Base-by-base conservation (phyloP, 92 coral and sea anemone genomes). In the Diadumene lineata region DNA sequence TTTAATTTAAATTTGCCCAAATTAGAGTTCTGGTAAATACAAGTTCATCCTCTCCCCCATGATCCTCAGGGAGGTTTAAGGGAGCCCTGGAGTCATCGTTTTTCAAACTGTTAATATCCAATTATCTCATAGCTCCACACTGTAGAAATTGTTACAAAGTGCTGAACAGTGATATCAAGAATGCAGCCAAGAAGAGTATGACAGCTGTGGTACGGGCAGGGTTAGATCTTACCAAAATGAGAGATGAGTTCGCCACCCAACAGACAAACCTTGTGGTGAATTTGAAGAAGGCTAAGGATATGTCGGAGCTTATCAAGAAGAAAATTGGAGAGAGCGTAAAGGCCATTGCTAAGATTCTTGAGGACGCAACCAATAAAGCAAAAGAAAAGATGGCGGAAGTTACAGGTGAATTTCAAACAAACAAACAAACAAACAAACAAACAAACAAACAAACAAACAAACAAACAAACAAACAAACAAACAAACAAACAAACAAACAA, bases 201-300 rank as follows among this genome's bases (percentile, higher is more conserved):
- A 72, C 75, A n/a, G 83, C 89, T 6, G 89, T 84, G 3, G 83
- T 74, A 11, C 76, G 74, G 43, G 89, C 89, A 43, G 89, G 89
- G 1, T 65, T 73, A 25, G 89, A 77, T 56, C 67, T 84, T 33
- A 64, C 81, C 28, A 65, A 70, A 24, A 77, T 84, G 31, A 67
- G 75, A 22, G 78, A 79, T 6, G 50, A 79, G 34, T 84, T 84
- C 43, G 61, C 44, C n/a, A 51, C 61, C 18, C 76, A 84, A 66
- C 85, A 84, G 51, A 50, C 19, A 11, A 79, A 73, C 24, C 79
- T 84, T 58, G 77, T 73, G 62, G 68, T 57, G n/a, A 60, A 82
- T 57, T 75, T 78, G 11, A 67, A 78, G 31, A 78, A 78, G 51
- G 82, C 82, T 24, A 68, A 78, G 63, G 73, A 50, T 71, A 81